Conservation (phyloP, 1,140 invertebrate genomes). For the Aphaenogaster ashmeadi region DNA sequence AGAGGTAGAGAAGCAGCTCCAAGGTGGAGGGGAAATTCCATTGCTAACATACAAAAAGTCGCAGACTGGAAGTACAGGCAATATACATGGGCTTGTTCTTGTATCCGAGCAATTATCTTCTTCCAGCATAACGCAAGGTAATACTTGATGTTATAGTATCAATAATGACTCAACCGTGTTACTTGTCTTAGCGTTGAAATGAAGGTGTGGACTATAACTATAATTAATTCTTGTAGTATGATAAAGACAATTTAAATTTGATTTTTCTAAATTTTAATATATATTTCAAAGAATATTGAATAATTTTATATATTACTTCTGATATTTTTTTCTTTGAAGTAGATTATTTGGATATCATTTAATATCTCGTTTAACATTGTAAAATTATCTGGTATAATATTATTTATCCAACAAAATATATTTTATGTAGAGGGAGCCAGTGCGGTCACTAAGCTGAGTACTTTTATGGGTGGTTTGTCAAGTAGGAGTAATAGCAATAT, state of each 20-base stretch:
- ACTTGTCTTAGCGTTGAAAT: not conserved
- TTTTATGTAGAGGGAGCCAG: constrained; percentile 87
- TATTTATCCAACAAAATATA: constrained; percentile 1
- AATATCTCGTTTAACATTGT: not conserved
- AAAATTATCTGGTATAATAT: not conserved
- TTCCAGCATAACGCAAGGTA: constrained; percentile 82
- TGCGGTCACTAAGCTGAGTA: constrained; percentile 89
- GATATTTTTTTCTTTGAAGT: not conserved
- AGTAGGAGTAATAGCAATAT: constrained; percentile 88
- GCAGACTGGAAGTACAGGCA: constrained; percentile 89
- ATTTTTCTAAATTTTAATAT: constrained; percentile 47
- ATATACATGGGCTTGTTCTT: constrained; percentile 89
- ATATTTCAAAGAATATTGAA: not conserved
- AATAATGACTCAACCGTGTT: constrained; percentile 10
- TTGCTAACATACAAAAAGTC: constrained; percentile 91
- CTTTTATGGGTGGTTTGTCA: constrained; percentile 89
- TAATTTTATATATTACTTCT: not conserved
- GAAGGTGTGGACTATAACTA: not conserved
- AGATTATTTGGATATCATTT: not conserved
- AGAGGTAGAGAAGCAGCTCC: constrained; percentile 96
- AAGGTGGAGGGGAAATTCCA: constrained; percentile 89
- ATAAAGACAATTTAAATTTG: constrained; percentile 5
- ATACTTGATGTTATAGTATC: not conserved
- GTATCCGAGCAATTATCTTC: constrained; percentile 87
- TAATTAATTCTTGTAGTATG: not conserved